Evolutionary conservation across 2,113 vertebrate genomes (phyloP).

Genomic region (Channa argus): DNA sequence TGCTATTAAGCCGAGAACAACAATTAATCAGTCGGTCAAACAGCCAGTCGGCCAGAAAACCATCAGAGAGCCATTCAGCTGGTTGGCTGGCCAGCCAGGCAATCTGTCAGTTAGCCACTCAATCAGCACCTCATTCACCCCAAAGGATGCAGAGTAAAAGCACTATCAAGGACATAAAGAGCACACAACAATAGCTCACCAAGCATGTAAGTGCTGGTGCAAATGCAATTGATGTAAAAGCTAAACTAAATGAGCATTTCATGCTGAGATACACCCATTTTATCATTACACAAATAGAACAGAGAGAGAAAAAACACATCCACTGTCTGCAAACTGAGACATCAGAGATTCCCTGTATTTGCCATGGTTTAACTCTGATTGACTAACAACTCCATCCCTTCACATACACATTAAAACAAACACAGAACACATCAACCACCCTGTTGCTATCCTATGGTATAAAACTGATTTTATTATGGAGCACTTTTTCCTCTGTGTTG

Average conservation of each 20-base stretch:
- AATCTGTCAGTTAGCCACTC: constrained; percentile 30
- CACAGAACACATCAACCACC: too few species aligned
- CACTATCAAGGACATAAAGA: neutral
- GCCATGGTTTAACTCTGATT: too few species aligned
- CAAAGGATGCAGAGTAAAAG: constrained; percentile 19
- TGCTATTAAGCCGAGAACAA: constrained; percentile 62
- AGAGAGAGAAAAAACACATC: neutral
- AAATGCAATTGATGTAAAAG: neutral
- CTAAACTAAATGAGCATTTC: too few species aligned
- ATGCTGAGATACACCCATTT: too few species aligned
- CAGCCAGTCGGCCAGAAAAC: constrained; percentile 46
- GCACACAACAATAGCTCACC: neutral
- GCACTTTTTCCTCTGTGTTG: too few species aligned
- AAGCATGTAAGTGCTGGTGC: neutral
- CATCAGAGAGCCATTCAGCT: constrained; percentile 29
- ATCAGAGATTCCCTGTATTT: too few species aligned
- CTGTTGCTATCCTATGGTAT: too few species aligned
- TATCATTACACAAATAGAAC: neutral
- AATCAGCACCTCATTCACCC: constrained; percentile 31
- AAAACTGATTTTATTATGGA: too few species aligned
- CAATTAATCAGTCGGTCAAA: constrained; percentile 66
- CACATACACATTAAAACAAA: too few species aligned
- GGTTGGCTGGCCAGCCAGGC: constrained; percentile 8
- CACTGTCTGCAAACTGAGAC: too few species aligned
- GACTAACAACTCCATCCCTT: too few species aligned